Evolutionary conservation across 2,888 invertebrate genomes (phyloP).

Genomic region (Aporophyla nigra): DNA sequence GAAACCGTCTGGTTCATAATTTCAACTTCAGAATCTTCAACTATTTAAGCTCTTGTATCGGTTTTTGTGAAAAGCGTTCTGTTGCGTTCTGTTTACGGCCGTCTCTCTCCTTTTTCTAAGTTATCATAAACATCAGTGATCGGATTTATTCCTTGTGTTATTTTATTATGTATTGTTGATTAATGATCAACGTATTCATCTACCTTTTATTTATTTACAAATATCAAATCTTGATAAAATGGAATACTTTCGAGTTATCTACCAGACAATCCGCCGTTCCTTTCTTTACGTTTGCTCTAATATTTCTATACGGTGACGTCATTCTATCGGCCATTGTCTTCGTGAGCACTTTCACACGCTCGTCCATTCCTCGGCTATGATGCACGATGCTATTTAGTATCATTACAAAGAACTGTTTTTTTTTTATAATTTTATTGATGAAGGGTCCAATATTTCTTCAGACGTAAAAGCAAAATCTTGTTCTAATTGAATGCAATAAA

Average conservation of each 20-base stretch:
- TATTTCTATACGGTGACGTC: constrained; percentile 48
- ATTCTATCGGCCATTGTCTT: constrained; percentile 53
- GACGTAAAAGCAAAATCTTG: background rate
- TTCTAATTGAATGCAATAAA: background rate
- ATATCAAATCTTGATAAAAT: constrained; percentile 1
- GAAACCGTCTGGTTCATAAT: background rate
- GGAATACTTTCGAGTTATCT: background rate
- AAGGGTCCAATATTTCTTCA: background rate
- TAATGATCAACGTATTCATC: background rate
- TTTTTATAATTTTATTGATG: background rate
- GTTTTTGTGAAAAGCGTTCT: background rate
- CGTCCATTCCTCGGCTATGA: constrained; percentile 36
- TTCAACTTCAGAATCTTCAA: constrained; percentile 3
- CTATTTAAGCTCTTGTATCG: background rate
- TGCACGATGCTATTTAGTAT: constrained; percentile 23
- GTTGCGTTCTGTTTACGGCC: background rate
- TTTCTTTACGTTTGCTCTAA: constrained; percentile 13
- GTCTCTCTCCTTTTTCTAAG: background rate
- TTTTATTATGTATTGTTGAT: background rate
- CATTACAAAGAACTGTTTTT: constrained; percentile 18
- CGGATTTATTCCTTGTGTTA: background rate
- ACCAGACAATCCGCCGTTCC: background rate
- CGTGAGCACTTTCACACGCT: constrained; percentile 55
- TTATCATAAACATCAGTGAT: background rate
- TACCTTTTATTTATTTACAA: background rate